phyloP scores from a whole-genome alignment of 2,797 vertebrate genomes.

The Catamblyrhynchus diadema region DNA sequence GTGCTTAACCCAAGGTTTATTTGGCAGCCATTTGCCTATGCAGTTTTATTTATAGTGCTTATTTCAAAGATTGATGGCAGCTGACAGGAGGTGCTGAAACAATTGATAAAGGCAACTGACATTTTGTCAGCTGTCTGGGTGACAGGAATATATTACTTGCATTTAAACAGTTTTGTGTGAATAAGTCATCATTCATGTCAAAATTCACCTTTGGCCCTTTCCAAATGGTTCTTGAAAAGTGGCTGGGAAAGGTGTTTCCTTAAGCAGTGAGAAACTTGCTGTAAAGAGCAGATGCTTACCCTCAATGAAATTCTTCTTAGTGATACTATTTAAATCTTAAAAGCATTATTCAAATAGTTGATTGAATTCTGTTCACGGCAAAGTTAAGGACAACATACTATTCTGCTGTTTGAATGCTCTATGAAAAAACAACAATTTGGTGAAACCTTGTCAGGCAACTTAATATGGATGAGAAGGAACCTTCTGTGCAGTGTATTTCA shows the following conservation, averaged over 20 bases:
- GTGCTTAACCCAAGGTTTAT: not conserved
- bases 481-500: not conserved
- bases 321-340: not conserved
- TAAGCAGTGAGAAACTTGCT: not conserved
- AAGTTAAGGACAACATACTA: not conserved
- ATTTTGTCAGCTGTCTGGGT: conserved; percentile 81
- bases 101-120: conserved; percentile 82
- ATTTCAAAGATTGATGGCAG: conserved; percentile 75
- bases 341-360: not conserved
- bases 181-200: conserved; percentile 81
- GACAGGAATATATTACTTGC: conserved; percentile 77
- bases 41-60: conserved; percentile 67
- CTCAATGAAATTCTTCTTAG: not conserved
- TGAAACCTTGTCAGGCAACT: not conserved
- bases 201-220: conserved; percentile 80
- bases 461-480: not conserved
- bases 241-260: not conserved
- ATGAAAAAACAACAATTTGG: not conserved
- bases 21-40: conserved; percentile 36
- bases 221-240: not conserved
- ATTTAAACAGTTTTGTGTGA: conserved; percentile 75
- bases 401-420: not conserved
- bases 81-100: conserved; percentile 69
- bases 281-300: not conserved
- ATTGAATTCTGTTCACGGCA: not conserved